phyloP scores from a whole-genome alignment of 2,888 invertebrate genomes.

The Zele albiditarsus region DNA sequence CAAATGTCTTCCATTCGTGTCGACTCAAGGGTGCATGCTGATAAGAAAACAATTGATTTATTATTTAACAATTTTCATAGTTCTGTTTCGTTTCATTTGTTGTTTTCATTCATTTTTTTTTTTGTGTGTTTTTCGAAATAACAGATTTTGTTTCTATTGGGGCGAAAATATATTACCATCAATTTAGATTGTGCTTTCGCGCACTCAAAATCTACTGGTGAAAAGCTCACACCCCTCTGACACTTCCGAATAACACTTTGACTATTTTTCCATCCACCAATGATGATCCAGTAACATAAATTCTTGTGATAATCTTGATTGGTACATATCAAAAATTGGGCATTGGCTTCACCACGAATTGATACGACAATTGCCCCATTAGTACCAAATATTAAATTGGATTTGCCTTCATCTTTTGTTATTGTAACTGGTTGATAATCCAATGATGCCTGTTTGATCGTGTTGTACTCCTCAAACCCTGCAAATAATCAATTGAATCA shows the following conservation, averaged over 20 bases:
- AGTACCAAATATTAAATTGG: neutral
- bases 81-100: neutral
- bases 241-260: constrained; percentile 60
- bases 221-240: constrained; percentile 32
- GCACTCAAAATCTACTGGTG: too few relatives aligned
- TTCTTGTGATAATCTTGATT: neutral
- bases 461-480: constrained; percentile 23
- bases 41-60: constrained; percentile 11
- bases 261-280: constrained; percentile 58
- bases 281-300: constrained; percentile 65
- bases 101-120: constrained; percentile 4
- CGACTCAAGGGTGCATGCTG: constrained; percentile 49
- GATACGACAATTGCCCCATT: constrained; percentile 51
- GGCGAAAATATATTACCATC: too few relatives aligned
- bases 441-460: neutral
- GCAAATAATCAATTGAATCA: neutral
- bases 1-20: constrained; percentile 57
- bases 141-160: too few relatives aligned
- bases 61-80: neutral
- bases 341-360: constrained; percentile 53
- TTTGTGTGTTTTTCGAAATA: too few relatives aligned
- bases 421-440: neutral
- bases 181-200: too few relatives aligned
- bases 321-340: constrained; percentile 62
- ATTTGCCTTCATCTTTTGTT: neutral